Evolutionary conservation across 1,140 invertebrate species (phyloP), one percentile per base, ranked within the genome.

Genomic region (Sminthurides bifidus): DNA sequence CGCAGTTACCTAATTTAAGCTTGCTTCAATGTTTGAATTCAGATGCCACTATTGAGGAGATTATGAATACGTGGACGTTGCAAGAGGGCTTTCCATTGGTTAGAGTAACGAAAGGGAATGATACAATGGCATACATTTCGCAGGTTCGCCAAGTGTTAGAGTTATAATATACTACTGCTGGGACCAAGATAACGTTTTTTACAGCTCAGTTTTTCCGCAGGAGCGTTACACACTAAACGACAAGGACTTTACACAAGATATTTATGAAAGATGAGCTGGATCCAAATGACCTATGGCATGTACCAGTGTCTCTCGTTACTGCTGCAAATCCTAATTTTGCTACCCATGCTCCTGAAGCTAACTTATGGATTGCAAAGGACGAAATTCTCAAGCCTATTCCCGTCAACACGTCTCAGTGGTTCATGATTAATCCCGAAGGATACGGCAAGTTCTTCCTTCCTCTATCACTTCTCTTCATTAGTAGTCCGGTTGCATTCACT

Each of bases 51-150:
- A 79, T 89, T 0, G 79, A 79, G 60, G 75, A 77, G 51, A 83
- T 90, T 26, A 88, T 89, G 85, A 86, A 93, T 64, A 90, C 88
- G 0, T 94, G 91, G 90, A 91, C 87, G 0, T 68, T 90, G 8
- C 87, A 92, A 72, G 87, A 82, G 55, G 84, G 85, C 0, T 92
- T 84, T 70, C 90, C 90, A 1, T 77, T 92, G 0, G 72, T 93
- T 0, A 86, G 77, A 1, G 78, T 91, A 0, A 77, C 64, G 1
- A 75, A 80, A 48, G 70, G 56, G 15, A 29, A 38, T 15, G 4
- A 14, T 27, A 35, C 2, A 8, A 37, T 56, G 23, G 37, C 58
- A 27, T 55, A 30, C 31, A 21, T 62, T 2, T 73, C 70, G 21
- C 82, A 84, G 68, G 75, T 77, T 67, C 17, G n/a, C n/a, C n/a